Evolutionary conservation across 2,113 vertebrate species (phyloP), one percentile per base, ranked within the genome.

Genomic region (Aspiorhynchus laticeps): DNA sequence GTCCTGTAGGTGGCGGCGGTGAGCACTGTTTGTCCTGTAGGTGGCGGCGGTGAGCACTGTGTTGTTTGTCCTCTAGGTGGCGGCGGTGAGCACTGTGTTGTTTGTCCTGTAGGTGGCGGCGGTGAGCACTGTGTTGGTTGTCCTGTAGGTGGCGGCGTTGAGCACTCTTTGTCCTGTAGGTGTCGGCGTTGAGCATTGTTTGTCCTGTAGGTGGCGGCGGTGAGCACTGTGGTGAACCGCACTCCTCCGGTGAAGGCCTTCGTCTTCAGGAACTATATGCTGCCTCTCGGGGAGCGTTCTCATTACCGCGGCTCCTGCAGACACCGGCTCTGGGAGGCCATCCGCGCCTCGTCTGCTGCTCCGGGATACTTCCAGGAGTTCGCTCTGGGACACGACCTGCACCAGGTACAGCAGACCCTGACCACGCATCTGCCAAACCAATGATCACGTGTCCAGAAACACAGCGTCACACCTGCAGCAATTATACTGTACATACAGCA

Each of bases 281-380:
- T 98, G 87, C 94, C 96, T 89, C 97, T 97, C 41, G 97, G 97
- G 53, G 91, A 96, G 84, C 96, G 96, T 84, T 98, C 97, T 67
- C 98, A 97, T 92, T 99, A 99, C 90, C 94, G 96, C 53, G 98
- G 98, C 91, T 94, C 98, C 91, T 99, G 97, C 93, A 96, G 97
- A 46, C 96, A 98, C 89, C 97, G 97, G 91, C 93, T 99, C 90
- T 99, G 98, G 98, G 95, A 99, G 89, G 98, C 98, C n/a, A 97
- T 99, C 83, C 91, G 98, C 89, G 98, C 98, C 65, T 99, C 98
- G 0, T 99, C 98, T 26, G 98, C 98, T 28, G 98, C 98, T 17
- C 98, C 98, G 0, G 98, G 98, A 24, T 99, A 98, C 94, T 99
- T 99, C 91, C 97, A 98, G 90, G 98, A 99, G 83, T 99, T 96